These are phyloP conservation scores for Phoebastria nigripes DNA, from an alignment of 2,797 vertebrate species.

Conservation along the genomic window DNA sequence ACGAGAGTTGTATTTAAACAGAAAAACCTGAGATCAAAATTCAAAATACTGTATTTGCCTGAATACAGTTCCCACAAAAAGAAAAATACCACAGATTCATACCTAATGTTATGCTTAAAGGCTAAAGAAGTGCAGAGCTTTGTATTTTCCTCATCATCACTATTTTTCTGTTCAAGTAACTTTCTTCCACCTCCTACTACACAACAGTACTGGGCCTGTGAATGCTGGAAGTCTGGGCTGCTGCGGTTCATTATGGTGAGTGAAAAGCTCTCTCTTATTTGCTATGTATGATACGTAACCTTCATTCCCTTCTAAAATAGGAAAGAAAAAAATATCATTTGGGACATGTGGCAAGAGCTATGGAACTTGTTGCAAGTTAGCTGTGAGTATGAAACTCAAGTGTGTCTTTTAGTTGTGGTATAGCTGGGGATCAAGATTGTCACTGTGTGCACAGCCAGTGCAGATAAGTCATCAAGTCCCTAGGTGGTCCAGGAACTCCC, in stretches of 20 bases:
- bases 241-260: accelerated
- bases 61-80: neutral
- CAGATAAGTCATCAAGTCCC: neutral
- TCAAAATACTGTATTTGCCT: neutral
- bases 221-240: neutral
- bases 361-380: neutral
- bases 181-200: neutral
- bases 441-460: too few relatives aligned
- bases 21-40: neutral
- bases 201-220: neutral
- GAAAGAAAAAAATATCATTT: neutral
- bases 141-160: neutral
- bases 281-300: neutral
- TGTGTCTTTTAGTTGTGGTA: neutral
- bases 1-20: neutral
- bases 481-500: neutral
- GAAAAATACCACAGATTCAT: neutral
- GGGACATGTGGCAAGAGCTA: neutral
- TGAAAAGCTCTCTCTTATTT: neutral
- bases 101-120: neutral
- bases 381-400: neutral
- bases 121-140: neutral
- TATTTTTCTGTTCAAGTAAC: neutral
- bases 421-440: neutral
- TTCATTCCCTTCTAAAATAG: neutral